A percentile compares a stretch with the other conserved stretches of the same genome.
phyloP scores from a whole-genome alignment of 2,797 vertebrate genomes.

The Gambelia wislizenii region DNA sequence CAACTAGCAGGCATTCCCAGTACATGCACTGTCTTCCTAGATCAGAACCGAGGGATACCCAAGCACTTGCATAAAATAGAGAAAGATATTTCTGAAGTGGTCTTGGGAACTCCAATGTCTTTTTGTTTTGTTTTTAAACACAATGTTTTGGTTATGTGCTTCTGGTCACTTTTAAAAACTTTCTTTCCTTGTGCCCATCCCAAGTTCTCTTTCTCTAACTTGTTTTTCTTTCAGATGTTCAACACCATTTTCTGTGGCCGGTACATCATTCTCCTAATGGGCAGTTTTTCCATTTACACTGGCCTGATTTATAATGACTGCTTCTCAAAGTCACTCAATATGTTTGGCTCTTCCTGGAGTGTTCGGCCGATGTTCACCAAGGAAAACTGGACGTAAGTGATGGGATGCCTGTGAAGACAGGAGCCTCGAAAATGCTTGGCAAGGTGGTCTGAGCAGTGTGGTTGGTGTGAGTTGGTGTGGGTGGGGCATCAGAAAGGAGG shows the following conservation, averaged over 20 bases:
- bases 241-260: conserved; percentile 93
- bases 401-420: not conserved
- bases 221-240: conserved; percentile 86
- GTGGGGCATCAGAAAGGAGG: not conserved
- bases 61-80: not conserved
- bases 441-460: not conserved
- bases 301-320: conserved; percentile 99
- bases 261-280: conserved; percentile 98
- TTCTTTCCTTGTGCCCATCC: not conserved
- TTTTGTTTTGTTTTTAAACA: not conserved
- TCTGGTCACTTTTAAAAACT: not conserved
- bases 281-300: conserved; percentile 94
- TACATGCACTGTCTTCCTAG: not conserved
- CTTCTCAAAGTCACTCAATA: conserved; percentile 96
- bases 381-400: conserved; percentile 92
- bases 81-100: not conserved
- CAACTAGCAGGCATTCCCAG: not conserved
- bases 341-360: conserved; percentile 95
- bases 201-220: not conserved
- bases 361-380: conserved; percentile 91
- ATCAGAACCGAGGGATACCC: not conserved
- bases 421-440: not conserved
- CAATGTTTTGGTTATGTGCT: not conserved
- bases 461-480: no score
- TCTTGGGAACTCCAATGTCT: not conserved